Conservation (phyloP, 2,888 invertebrate genomes). For the Scaptomyza caliginosa region DNA sequence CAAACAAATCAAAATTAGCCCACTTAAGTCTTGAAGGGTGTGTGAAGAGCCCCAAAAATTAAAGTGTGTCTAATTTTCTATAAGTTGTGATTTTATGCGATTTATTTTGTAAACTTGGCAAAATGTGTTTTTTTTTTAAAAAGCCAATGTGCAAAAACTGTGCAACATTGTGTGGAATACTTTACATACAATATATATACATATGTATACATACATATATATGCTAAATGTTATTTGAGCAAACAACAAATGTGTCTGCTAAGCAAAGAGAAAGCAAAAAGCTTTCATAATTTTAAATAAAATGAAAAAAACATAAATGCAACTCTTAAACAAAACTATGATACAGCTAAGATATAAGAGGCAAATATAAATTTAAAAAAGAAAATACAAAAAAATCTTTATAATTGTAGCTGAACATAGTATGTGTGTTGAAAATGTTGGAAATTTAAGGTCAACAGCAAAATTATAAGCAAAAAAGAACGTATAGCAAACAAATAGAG, state of each 20-base stretch:
- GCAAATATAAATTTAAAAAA: conserved; percentile 23
- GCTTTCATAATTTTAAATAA: conserved; percentile 56
- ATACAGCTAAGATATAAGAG: conserved; percentile 20
- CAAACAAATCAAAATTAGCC: conserved; percentile 42
- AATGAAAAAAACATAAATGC: conserved; percentile 28
- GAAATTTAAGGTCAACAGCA: conserved; percentile 34
- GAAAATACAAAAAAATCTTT: conserved; percentile 14
- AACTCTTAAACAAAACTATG: conserved; percentile 33
- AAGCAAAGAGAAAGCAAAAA: conserved; percentile 43
- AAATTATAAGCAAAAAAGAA: conserved; percentile 15
- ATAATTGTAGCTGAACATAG: conserved; percentile 55
- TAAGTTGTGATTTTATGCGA: conserved; percentile 73
- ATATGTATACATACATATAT: conserved; percentile 50
- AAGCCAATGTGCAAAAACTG: conserved; percentile 65
- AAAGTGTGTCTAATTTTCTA: conserved; percentile 67
- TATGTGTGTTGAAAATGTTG: conserved; percentile 61
- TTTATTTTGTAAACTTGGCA: conserved; percentile 73
- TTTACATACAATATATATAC: conserved; percentile 60
- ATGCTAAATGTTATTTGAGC: conserved; percentile 73
- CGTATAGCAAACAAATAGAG: conserved; percentile 4
- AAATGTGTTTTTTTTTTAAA: conserved; percentile 63
- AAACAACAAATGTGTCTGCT: conserved; percentile 62
- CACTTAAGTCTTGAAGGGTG: conserved; percentile 47
- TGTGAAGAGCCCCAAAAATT: conserved; percentile 29
- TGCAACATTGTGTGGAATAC: conserved; percentile 65